These are phyloP conservation scores for Haemorhous mexicanus DNA, from an alignment of 2,113 vertebrate genomes.

Conservation along the genomic window DNA sequence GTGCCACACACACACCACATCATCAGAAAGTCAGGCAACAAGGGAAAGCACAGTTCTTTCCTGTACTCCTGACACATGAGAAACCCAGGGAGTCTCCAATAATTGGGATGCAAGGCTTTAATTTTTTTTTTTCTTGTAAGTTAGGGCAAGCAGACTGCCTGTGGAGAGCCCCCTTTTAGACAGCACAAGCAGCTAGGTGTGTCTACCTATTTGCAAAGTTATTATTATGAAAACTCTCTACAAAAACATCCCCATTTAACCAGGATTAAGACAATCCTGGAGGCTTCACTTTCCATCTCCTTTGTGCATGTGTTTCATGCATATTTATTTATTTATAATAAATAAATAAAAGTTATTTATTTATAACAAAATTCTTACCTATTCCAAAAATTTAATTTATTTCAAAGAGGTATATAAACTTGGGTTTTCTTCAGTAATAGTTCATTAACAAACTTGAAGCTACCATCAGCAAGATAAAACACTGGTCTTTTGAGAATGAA, in stretches of 20 bases:
- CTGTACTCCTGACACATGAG: background rate
- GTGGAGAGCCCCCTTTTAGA: background rate
- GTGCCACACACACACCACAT: background rate
- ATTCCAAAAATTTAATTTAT: background rate
- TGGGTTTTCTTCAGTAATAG: background rate
- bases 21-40: background rate
- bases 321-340: background rate
- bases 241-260: background rate
- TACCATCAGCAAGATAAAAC: background rate
- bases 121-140: background rate
- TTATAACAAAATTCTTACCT: background rate
- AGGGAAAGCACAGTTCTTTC: background rate
- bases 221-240: background rate
- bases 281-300: background rate
- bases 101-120: accelerated
- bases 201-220: background rate
- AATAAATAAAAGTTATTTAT: background rate
- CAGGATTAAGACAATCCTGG: background rate
- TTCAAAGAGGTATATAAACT: background rate
- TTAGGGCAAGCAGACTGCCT: background rate
- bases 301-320: background rate
- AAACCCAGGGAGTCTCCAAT: background rate
- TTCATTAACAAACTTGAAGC: background rate
- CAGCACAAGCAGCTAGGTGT: background rate
- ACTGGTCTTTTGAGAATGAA: background rate